Evolutionary conservation across 2,888 invertebrate species (phyloP), one percentile per base, ranked within the genome.

Genomic region (Apoderus coryli): DNA sequence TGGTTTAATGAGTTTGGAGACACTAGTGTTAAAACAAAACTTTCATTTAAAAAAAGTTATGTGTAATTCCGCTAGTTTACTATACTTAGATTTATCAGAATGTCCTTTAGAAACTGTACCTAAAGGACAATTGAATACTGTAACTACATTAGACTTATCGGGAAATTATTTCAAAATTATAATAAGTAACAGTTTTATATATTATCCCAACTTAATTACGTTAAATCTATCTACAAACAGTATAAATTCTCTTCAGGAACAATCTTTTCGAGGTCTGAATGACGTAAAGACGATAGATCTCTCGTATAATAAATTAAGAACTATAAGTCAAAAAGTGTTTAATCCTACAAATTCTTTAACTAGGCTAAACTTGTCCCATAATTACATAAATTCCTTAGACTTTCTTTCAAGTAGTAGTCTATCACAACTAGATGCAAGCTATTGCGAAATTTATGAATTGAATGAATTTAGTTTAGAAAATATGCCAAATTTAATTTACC

Each of bases 201-300:
- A 69, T 43, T 76, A 74, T 47, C 59, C 65, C 3, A 59, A 64
- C 39, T 49, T 81, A 24, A 64, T 69, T 44, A 54, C 63, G 32
- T 49, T 81, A 10, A 75, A 76, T 49, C 50, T 81, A 22, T 74
- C 77, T 1, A 62, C 64, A 24, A 81, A 81, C 52, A 66, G 69
- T 10, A 65, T 81, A 23, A 67, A 65, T 6, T 59, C 58, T 1
- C 48, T 81, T 13, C 68, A 68, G 40, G 52, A 56, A 31, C 66
- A 68, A 37, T 69, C 74, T 1, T 80, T 81, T 49, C 56, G 57
- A 26, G 66, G 65, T 7, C 48, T 80, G 3, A 56, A 54, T 37
- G 57, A 64, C 37, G 49, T 81, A 4, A 66, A 67, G 14, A 53
- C 60, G 36, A 55, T 81, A 28, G 76, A 81, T 53, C 53, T 81